phyloP scores from a whole-genome alignment of 53 echinoderm and acorn worm species.

The Holothuria scabra region DNA sequence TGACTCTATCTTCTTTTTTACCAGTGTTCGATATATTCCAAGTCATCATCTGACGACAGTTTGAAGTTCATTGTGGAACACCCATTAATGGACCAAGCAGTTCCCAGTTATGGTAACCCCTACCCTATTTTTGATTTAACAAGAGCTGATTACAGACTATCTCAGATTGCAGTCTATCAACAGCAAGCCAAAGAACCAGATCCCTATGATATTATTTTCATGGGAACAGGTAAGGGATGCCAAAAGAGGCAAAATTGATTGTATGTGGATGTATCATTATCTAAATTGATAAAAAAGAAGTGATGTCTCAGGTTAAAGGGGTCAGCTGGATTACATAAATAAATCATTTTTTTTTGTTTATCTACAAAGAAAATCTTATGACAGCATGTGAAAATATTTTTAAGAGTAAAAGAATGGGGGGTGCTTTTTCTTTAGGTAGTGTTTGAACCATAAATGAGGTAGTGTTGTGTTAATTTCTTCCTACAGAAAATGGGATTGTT shows the following conservation, averaged over 20 bases:
- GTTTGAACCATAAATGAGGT: too few relatives aligned
- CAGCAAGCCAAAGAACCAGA: slow-evolving; percentile 52
- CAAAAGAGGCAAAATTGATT: background rate
- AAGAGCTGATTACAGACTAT: slow-evolving; percentile 79
- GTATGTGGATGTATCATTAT: too few relatives aligned
- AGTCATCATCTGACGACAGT: slow-evolving; percentile 13
- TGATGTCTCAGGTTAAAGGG: too few relatives aligned
- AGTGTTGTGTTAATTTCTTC: background rate
- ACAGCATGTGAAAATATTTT: too few relatives aligned
- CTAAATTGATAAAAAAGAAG: too few relatives aligned
- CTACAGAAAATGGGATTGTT: slow-evolving; percentile 80
- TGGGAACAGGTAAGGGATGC: slow-evolving; percentile 81
- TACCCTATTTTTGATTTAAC: slow-evolving; percentile 87
- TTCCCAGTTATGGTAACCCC: slow-evolving; percentile 70
- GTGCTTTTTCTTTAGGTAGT: too few relatives aligned
- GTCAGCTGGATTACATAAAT: too few relatives aligned
- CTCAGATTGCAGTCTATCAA: slow-evolving; percentile 76
- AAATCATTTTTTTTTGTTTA: too few relatives aligned
- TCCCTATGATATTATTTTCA: slow-evolving; percentile 75
- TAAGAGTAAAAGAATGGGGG: too few relatives aligned
- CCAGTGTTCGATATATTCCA: slow-evolving; percentile 79
- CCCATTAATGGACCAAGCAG: slow-evolving; percentile 89
- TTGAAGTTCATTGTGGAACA: slow-evolving; percentile 74
- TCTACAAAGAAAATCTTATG: too few relatives aligned
- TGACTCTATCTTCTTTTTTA: too few relatives aligned